These are phyloP conservation scores for Neodontobutis hainanensis DNA, from an alignment of 2,113 vertebrate species.

Conservation along the genomic window DNA sequence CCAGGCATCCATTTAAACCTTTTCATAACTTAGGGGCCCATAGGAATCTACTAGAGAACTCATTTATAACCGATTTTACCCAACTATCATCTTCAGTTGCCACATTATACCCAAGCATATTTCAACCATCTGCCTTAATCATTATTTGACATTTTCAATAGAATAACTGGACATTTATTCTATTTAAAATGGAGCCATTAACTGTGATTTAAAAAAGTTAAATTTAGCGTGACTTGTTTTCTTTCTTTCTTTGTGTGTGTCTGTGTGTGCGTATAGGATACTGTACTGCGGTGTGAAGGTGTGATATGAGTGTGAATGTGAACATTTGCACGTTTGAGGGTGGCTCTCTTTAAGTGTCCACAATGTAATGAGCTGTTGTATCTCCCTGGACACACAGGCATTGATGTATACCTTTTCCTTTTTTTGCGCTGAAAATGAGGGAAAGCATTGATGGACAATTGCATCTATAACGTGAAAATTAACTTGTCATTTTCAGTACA, in stretches of 20 bases:
- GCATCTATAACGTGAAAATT: conserved; percentile 2
- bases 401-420: conserved; percentile 7
- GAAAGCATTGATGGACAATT: conserved; percentile 1
- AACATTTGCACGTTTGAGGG: not conserved
- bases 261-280: not conserved
- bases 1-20: no score
- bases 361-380: conserved; percentile 1
- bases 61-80: no score
- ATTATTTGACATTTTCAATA: no score
- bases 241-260: not conserved
- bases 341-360: not conserved
- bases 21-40: no score
- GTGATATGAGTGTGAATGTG: not conserved
- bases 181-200: no score
- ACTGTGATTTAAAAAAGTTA: no score
- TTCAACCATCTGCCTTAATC: no score
- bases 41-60: no score
- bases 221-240: no score
- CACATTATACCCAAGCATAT: no score
- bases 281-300: not conserved
- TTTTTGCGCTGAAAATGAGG: not conserved
- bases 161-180: no score
- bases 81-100: no score
- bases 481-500: not conserved
- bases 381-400: not conserved